A percentile compares a stretch with the other conserved stretches of the same genome.
Conservation (phyloP, 2,797 vertebrate species). For the Hybognathus amarus region DNA sequence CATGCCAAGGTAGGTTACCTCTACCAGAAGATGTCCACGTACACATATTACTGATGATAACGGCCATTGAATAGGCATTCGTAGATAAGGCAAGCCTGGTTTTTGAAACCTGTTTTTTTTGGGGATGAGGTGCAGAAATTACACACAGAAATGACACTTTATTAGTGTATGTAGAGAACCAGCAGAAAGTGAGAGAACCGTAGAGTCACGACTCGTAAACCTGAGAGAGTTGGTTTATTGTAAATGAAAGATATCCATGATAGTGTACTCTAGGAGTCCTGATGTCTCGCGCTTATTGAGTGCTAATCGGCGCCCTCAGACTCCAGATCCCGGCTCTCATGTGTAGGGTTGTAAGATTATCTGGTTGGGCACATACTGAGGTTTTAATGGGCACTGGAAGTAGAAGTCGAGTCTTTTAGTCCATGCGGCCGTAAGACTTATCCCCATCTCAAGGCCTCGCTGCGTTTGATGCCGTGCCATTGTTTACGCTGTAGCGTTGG, state of each 20-base stretch:
- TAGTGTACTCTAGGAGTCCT: neutral
- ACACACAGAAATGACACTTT: neutral
- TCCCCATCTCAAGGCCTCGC: constrained; percentile 29
- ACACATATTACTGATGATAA: neutral
- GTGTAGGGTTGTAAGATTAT: constrained; percentile 20
- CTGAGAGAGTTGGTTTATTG: neutral
- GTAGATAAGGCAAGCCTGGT: neutral
- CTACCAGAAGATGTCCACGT: neutral
- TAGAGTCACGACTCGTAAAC: neutral
- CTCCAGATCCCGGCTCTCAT: constrained; percentile 11
- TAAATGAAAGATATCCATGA: neutral
- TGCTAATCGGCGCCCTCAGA: constrained; percentile 11
- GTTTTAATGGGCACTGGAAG: constrained; percentile 40
- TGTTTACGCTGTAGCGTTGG: constrained; percentile 20
- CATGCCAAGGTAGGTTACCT: constrained; percentile 87
- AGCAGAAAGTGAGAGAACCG: constrained; percentile 36
- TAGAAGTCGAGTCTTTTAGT: constrained; percentile 35
- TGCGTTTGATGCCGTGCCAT: constrained; percentile 45
- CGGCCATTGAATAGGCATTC: neutral
- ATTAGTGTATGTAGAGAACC: constrained; percentile 7
- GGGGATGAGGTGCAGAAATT: too few relatives aligned
- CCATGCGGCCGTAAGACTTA: constrained; percentile 10
- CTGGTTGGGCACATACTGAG: constrained; percentile 37
- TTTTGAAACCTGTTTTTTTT: too few relatives aligned
- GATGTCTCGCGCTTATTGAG: constrained; percentile 15